Evolutionary conservation across 2,797 vertebrate genomes (phyloP).

Genomic region (Muraenolepis orangiensis): DNA sequence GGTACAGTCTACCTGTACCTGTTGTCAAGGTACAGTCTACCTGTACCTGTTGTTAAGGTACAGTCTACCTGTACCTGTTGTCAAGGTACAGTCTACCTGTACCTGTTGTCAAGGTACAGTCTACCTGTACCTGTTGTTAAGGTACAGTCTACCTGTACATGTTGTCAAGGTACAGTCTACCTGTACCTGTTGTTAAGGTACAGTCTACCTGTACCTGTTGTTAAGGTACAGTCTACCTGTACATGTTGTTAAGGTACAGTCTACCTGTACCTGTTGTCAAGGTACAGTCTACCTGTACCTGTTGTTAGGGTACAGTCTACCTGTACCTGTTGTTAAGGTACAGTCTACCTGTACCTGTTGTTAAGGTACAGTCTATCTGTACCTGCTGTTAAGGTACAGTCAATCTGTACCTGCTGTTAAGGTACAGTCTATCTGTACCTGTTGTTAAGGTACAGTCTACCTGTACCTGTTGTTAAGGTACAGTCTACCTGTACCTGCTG

Average conservation of each 20-base stretch:
- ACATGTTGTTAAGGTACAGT: not conserved
- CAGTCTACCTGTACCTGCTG: not conserved
- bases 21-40: not conserved
- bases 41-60: not conserved
- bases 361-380: not conserved
- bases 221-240: not conserved
- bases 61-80: not conserved
- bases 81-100: not conserved
- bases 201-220: not conserved
- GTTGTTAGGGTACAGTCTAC: not conserved
- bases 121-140: not conserved
- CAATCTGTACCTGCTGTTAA: not conserved
- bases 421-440: not conserved
- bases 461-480: not conserved
- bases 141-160: not conserved
- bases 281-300: not conserved
- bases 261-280: not conserved
- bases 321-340: not conserved
- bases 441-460: not conserved
- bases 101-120: not conserved
- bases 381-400: not conserved
- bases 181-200: not conserved
- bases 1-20: not conserved
- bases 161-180: not conserved
- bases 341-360: not conserved